phyloP scores from a whole-genome alignment of 2,797 vertebrate species.

The Taeniopygia guttata region DNA sequence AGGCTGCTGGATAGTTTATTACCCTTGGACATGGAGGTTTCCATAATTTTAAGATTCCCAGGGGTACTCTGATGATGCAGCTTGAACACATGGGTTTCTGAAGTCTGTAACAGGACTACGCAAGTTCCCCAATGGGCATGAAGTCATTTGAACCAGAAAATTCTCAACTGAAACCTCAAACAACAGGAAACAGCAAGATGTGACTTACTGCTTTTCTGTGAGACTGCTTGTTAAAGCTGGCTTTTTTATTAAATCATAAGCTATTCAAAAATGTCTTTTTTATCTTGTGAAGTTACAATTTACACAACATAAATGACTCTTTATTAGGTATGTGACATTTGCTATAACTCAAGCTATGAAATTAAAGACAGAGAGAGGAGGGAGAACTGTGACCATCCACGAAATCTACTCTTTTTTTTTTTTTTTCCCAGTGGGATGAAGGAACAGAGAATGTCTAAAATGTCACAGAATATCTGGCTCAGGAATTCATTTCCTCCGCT shows the following conservation, averaged over 20 bases:
- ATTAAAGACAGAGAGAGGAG: neutral
- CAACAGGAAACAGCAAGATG: neutral
- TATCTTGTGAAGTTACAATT: neutral
- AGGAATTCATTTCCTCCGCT: neutral
- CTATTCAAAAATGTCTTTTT: neutral
- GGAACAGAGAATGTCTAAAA: neutral
- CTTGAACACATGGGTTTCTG: neutral
- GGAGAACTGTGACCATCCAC: neutral
- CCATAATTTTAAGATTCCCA: neutral
- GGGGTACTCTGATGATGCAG: neutral
- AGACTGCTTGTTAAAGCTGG: neutral
- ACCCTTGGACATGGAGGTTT: neutral
- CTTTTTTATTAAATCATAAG: neutral
- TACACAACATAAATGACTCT: neutral
- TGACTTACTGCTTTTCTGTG: neutral
- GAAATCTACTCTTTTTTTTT: neutral
- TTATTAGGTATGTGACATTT: neutral
- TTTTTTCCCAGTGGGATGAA: neutral
- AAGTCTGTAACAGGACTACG: neutral
- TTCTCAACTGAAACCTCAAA: neutral
- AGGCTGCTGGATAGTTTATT: neutral
- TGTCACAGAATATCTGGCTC: neutral
- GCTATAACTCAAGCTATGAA: neutral
- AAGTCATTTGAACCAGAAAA: neutral
- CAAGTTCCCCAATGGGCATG: neutral